A percentile compares a stretch with the other conserved stretches of the same genome.
Evolutionary conservation across 1,140 invertebrate species (phyloP).

Genomic region (Anastrepha obliqua): DNA sequence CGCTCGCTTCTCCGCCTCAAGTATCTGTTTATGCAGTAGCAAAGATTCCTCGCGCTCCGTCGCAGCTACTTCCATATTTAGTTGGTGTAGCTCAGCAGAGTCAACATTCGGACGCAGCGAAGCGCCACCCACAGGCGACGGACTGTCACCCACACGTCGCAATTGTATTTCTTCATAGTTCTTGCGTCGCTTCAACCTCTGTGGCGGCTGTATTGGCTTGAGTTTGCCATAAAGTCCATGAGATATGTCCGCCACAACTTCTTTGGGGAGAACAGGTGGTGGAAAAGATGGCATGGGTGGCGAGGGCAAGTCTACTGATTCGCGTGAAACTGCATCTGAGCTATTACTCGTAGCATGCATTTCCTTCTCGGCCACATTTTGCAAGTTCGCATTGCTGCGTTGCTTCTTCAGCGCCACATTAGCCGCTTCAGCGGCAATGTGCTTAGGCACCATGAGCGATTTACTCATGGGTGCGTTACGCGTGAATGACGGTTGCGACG

Average conservation of each 20-base stretch:
- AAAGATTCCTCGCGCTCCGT: slow-evolving; percentile 66
- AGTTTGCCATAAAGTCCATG: slow-evolving; percentile 60
- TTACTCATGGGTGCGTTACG: slow-evolving; percentile 43
- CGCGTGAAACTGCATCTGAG: slow-evolving; percentile 47
- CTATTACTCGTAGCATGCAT: not conserved
- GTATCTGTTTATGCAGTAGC: slow-evolving; percentile 61
- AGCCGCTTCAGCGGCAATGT: slow-evolving; percentile 64
- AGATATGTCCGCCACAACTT: slow-evolving; percentile 58
- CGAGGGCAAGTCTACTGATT: slow-evolving; percentile 58
- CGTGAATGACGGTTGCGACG: slow-evolving; percentile 57
- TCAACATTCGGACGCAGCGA: slow-evolving; percentile 62
- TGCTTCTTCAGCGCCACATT: slow-evolving; percentile 61
- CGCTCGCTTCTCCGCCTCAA: slow-evolving; percentile 61
- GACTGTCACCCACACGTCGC: slow-evolving; percentile 46
- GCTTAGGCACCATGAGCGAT: slow-evolving; percentile 57
- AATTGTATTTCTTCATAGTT: slow-evolving; percentile 70
- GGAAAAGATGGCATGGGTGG: slow-evolving; percentile 69
- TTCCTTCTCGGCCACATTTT: slow-evolving; percentile 22
- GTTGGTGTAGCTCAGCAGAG: slow-evolving; percentile 64
- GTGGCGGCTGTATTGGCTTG: slow-evolving; percentile 60
- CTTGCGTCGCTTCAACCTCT: slow-evolving; percentile 64
- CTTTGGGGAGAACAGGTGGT: slow-evolving; percentile 61
- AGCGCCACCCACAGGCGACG: not conserved
- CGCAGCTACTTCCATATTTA: slow-evolving; percentile 61
- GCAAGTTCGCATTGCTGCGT: slow-evolving; percentile 56